phyloP scores from a whole-genome alignment of 2,888 invertebrate genomes.

The Oscheius sp. region DNA sequence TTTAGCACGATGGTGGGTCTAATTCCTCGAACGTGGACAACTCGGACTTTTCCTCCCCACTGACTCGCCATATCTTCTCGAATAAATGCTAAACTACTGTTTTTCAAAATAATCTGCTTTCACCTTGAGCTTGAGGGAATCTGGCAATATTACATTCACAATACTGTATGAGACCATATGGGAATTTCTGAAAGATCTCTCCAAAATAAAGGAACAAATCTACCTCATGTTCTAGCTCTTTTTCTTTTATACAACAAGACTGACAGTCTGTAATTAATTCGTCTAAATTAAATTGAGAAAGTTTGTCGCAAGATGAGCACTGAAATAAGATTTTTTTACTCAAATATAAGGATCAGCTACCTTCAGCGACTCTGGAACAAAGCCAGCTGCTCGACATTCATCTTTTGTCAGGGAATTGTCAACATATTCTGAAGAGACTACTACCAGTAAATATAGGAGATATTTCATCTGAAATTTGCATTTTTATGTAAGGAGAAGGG shows the following conservation, averaged over 20 bases:
- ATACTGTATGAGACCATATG: constrained; percentile 90
- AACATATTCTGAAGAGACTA: not conserved
- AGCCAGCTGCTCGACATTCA: constrained; percentile 62
- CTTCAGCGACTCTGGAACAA: constrained; percentile 57
- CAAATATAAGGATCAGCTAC: constrained; percentile 21
- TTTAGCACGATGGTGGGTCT: constrained; percentile 92
- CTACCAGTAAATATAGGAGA: not conserved
- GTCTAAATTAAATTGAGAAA: constrained; percentile 60
- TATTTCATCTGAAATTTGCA: not conserved
- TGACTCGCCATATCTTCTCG: constrained; percentile 88
- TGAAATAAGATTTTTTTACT: constrained; percentile 24
- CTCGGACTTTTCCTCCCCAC: constrained; percentile 81
- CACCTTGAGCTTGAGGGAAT: constrained; percentile 56
- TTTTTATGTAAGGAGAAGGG: not conserved
- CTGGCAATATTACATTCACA: constrained; percentile 98
- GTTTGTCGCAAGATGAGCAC: constrained; percentile 52
- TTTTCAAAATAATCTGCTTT: not conserved
- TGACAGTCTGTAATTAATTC: constrained; percentile 60
- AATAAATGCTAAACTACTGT: constrained; percentile 83
- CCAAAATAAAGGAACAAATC: not conserved
- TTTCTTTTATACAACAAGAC: constrained; percentile 63
- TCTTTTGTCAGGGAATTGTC: constrained; percentile 31
- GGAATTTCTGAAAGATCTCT: constrained; percentile 78
- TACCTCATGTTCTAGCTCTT: constrained; percentile 59
- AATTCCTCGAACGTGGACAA: constrained; percentile 87